phyloP scores from a whole-genome alignment of 2,797 vertebrate species.

The Pseudochromis fuscus region DNA sequence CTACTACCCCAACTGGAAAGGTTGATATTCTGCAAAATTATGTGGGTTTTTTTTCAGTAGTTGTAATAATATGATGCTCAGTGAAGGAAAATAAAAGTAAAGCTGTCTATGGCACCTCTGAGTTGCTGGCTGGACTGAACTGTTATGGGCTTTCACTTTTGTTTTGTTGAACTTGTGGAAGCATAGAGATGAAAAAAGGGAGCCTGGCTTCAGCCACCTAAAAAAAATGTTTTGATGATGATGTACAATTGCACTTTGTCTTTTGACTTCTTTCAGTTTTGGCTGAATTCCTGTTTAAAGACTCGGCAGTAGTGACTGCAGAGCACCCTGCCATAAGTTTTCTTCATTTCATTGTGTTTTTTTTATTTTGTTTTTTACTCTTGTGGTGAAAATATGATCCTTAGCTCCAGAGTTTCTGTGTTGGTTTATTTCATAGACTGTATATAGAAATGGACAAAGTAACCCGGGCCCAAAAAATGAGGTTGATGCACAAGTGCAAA shows the following conservation, averaged over 20 bases:
- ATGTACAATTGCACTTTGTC: conserved; percentile 72
- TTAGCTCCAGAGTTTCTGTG: conserved; percentile 19
- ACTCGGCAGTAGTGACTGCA: conserved; percentile 7
- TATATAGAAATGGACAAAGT: no score
- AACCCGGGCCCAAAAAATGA: no score
- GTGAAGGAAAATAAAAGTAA: conserved; percentile 14
- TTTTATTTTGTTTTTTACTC: conserved; percentile 14
- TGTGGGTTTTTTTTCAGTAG: conserved; percentile 2
- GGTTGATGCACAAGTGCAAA: no score
- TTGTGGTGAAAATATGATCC: not conserved
- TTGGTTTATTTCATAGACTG: no score
- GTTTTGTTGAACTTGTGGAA: conserved; percentile 9
- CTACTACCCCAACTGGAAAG: conserved; percentile 5
- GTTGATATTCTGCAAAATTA: conserved; percentile 6
- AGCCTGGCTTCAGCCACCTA: conserved; percentile 5
- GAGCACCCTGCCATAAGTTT: not conserved
- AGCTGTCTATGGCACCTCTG: conserved; percentile 66
- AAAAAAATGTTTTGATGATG: conserved; percentile 13
- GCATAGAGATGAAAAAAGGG: conserved; percentile 16
- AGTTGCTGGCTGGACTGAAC: conserved; percentile 46
- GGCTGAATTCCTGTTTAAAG: conserved; percentile 34
- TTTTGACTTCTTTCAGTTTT: conserved; percentile 23
- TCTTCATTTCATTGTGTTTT: conserved; percentile 44
- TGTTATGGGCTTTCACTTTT: conserved; percentile 1
- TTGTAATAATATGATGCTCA: conserved; percentile 15